phyloP scores from a whole-genome alignment of 2,888 invertebrate species.

The Apeira syringaria region DNA sequence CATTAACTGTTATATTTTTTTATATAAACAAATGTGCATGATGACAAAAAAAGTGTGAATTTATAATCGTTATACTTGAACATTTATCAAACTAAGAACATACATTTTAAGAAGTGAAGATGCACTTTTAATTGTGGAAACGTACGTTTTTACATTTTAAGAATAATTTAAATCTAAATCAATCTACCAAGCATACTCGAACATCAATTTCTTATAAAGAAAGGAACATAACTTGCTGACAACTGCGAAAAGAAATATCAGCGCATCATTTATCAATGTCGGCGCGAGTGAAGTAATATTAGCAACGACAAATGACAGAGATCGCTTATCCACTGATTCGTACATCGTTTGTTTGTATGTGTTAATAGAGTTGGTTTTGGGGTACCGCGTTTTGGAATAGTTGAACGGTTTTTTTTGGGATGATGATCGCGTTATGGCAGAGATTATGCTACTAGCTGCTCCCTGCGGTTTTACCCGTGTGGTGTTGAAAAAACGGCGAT shows the following conservation, averaged over 20 bases:
- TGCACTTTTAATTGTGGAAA: too few relatives aligned
- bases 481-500: too few relatives aligned
- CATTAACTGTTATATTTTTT: too few relatives aligned
- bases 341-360: conserved; percentile 40
- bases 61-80: too few relatives aligned
- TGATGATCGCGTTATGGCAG: too few relatives aligned
- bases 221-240: conserved; percentile 56
- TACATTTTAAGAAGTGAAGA: too few relatives aligned
- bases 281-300: conserved; percentile 41
- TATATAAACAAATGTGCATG: too few relatives aligned
- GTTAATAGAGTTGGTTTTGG: conserved; percentile 42
- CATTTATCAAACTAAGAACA: too few relatives aligned
- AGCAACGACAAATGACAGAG: conserved; percentile 50
- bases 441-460: too few relatives aligned
- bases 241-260: conserved; percentile 47
- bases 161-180: conserved; percentile 31
- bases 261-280: conserved; percentile 54
- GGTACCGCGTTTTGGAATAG: conserved; percentile 15
- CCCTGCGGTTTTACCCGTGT: too few relatives aligned
- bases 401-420: conserved; percentile 10
- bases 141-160: too few relatives aligned
- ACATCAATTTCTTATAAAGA: conserved; percentile 27
- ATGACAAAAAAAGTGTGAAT: too few relatives aligned
- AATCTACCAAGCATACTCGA: conserved; percentile 2
- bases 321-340: conserved; percentile 59